A percentile compares a stretch with the other conserved stretches of the same genome.
Evolutionary conservation across 2,797 vertebrate genomes (phyloP).

Genomic region (Mareca strepera): DNA sequence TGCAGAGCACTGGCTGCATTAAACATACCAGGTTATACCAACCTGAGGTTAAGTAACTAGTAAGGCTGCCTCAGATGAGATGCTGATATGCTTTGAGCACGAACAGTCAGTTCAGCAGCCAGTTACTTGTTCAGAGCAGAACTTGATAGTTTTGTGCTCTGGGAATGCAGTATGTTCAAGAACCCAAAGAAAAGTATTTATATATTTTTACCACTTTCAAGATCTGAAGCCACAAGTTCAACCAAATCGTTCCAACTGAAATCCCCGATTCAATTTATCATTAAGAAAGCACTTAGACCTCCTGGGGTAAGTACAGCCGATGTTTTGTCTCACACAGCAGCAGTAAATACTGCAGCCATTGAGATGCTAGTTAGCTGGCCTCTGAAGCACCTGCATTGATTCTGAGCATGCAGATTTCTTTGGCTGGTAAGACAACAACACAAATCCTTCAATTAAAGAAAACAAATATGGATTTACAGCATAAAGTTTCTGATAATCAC

Average conservation of each 20-base stretch:
- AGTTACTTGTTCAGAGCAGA: neutral
- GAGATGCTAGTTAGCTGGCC: neutral
- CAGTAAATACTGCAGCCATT: neutral
- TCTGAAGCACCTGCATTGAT: neutral
- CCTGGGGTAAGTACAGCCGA: neutral
- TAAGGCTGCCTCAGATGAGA: neutral
- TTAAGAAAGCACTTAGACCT: neutral
- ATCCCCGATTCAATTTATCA: neutral
- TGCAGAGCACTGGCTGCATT: neutral
- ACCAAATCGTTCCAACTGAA: neutral
- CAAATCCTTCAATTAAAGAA: neutral
- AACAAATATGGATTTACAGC: neutral
- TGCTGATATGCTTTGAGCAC: neutral
- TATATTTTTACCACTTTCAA: neutral
- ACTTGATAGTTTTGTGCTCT: neutral
- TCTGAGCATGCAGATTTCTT: neutral
- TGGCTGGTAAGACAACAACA: neutral
- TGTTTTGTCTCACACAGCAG: neutral
- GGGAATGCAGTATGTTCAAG: accelerated
- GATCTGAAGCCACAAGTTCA: neutral
- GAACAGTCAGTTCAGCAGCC: neutral
- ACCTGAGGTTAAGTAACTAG: neutral
- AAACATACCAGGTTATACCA: neutral
- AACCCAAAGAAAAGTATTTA: neutral
- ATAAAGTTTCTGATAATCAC: neutral